Percentiles rank a stretch among this genome's conserved stretches.
Conservation (phyloP, 2,797 vertebrate genomes). For the Macroramphosus scolopax region DNA sequence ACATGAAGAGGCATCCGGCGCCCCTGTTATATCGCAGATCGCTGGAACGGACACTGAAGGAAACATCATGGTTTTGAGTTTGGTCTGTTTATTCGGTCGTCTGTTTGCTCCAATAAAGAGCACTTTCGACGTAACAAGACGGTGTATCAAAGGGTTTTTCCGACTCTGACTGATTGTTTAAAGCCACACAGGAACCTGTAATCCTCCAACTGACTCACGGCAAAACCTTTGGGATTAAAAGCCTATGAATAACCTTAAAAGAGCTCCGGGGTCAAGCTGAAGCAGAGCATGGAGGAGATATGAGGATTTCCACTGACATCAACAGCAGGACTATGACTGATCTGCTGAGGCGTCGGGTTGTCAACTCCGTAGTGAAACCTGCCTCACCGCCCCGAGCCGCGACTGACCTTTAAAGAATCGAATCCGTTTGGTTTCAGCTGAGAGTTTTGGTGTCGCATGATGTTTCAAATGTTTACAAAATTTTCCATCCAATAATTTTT, state of each 20-base stretch:
- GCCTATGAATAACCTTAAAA: background rate
- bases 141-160: too few species aligned
- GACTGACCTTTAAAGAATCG: background rate
- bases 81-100: too few species aligned
- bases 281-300: background rate
- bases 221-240: background rate
- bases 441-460: background rate
- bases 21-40: too few species aligned
- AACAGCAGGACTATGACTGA: background rate
- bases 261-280: constrained; percentile 9
- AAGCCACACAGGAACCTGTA: background rate
- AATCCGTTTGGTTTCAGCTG: constrained; percentile 1
- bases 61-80: too few species aligned
- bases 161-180: too few species aligned
- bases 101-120: too few species aligned
- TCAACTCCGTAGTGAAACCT: constrained; percentile 9
- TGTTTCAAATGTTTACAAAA: background rate
- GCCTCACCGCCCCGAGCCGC: background rate
- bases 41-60: too few species aligned
- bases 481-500: too few species aligned
- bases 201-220: background rate
- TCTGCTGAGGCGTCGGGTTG: background rate
- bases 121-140: too few species aligned
- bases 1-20: too few species aligned
- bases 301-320: background rate